Percentiles rank a stretch among this genome's conserved stretches.
Conservation (phyloP, 2,888 invertebrate genomes). For the Craniophora ligustri region DNA sequence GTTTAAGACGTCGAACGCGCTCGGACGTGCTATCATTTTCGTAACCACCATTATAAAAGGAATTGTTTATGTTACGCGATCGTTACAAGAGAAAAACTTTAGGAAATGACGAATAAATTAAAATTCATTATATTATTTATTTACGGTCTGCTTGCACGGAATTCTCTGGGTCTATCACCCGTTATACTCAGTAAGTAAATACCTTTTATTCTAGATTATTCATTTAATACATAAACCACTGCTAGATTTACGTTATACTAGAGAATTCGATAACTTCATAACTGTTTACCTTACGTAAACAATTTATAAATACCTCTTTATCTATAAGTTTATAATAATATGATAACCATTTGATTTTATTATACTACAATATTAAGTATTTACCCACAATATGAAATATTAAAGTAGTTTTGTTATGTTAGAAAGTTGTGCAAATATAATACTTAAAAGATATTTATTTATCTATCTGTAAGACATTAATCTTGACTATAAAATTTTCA, state of each 20-base stretch:
- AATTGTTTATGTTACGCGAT: slow-evolving; percentile 19
- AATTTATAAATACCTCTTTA: not conserved
- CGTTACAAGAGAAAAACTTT: slow-evolving; percentile 10
- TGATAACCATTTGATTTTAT: not conserved
- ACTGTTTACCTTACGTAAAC: not conserved
- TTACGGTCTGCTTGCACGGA: slow-evolving; percentile 71
- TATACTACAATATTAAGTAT: too few relatives aligned
- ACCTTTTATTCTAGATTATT: slow-evolving; percentile 46
- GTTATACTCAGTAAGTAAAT: slow-evolving; percentile 82
- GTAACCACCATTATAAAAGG: slow-evolving; percentile 13
- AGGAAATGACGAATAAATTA: slow-evolving; percentile 69
- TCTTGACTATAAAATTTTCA: too few relatives aligned
- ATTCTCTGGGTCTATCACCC: slow-evolving; percentile 79
- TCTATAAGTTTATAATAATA: too few relatives aligned
- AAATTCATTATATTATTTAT: slow-evolving; percentile 66
- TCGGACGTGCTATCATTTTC: slow-evolving; percentile 38
- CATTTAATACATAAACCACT: slow-evolving; percentile 8
- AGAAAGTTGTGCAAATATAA: too few relatives aligned
- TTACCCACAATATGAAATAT: too few relatives aligned
- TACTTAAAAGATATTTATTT: too few relatives aligned
- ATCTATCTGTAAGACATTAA: too few relatives aligned
- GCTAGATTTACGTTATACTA: not conserved
- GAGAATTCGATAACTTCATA: not conserved
- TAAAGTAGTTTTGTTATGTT: too few relatives aligned
- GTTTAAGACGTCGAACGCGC: slow-evolving; percentile 20